Evolutionary conservation across 1,140 invertebrate species (phyloP).

Genomic region (Chironomus striatipennis): DNA sequence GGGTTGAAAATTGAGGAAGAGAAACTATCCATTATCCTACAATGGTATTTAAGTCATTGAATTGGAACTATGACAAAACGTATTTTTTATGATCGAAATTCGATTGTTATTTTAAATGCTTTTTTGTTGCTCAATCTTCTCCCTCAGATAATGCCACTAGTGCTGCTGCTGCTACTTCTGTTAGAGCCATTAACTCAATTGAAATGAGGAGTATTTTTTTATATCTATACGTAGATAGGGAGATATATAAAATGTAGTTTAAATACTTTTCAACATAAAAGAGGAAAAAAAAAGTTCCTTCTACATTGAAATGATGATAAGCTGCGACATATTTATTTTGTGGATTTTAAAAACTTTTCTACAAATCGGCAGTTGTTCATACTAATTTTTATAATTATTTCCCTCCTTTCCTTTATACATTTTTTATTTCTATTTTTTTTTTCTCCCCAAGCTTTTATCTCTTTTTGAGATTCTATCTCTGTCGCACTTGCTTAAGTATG

Average conservation of each 20-base stretch:
- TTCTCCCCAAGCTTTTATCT: background rate
- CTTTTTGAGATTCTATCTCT: background rate
- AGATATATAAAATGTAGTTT: background rate
- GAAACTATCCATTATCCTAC: conserved; percentile 17
- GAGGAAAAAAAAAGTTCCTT: background rate
- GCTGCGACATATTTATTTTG: conserved; percentile 23
- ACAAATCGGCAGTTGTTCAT: conserved; percentile 19
- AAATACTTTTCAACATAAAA: background rate
- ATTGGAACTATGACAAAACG: conserved; percentile 20
- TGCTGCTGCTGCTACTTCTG: background rate
- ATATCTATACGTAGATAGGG: background rate
- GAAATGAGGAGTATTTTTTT: background rate
- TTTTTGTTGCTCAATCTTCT: background rate
- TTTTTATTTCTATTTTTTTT: background rate
- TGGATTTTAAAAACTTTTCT: conserved; percentile 17
- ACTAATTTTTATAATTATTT: conserved; percentile 19
- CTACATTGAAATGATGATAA: background rate
- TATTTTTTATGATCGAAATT: conserved; percentile 22
- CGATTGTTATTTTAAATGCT: conserved; percentile 20
- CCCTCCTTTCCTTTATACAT: background rate
- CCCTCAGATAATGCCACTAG: too few relatives aligned
- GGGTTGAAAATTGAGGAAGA: background rate
- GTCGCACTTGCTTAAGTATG: conserved; percentile 3
- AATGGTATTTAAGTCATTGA: conserved; percentile 16
- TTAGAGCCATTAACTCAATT: conserved; percentile 1